These are phyloP conservation scores for Notocelia uddmanniana DNA, from an alignment of 2,888 invertebrate genomes.

Conservation along the genomic window DNA sequence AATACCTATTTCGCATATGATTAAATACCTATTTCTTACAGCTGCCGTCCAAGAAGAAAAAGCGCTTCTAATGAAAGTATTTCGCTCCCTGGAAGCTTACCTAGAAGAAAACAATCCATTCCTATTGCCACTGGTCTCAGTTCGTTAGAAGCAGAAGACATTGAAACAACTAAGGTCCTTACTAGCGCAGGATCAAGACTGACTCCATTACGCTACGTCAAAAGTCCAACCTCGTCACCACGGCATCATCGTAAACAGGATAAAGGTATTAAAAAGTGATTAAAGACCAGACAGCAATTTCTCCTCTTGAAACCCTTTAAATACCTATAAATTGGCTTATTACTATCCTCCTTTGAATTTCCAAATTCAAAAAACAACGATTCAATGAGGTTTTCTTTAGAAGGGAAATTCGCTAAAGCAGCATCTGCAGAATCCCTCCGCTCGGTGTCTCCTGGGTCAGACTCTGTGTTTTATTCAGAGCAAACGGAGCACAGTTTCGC, in stretches of 20 bases:
- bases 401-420: constrained; percentile 88
- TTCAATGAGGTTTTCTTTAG: constrained; percentile 58
- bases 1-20: constrained; percentile 1
- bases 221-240: constrained; percentile 83
- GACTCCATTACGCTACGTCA: constrained; percentile 78
- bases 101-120: constrained; percentile 87
- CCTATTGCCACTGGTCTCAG: constrained; percentile 79
- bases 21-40: constrained; percentile 34
- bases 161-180: constrained; percentile 78
- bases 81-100: constrained; percentile 87
- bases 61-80: constrained; percentile 87
- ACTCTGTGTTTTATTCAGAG: constrained; percentile 96
- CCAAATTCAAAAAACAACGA: constrained; percentile 34
- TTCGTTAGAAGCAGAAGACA: constrained; percentile 82
- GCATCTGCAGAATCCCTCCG: constrained; percentile 94
- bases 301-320: constrained; percentile 42
- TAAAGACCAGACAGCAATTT: constrained; percentile 13
- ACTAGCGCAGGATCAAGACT: constrained; percentile 80
- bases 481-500: constrained; percentile 86
- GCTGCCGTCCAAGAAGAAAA: constrained; percentile 76
- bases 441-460: constrained; percentile 96
- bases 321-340: constrained; percentile 29
- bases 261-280: constrained; percentile 61
- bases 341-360: constrained; percentile 16
- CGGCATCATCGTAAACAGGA: constrained; percentile 80